phyloP scores from a whole-genome alignment of 2,888 invertebrate species.

The Melanotus villosus region DNA sequence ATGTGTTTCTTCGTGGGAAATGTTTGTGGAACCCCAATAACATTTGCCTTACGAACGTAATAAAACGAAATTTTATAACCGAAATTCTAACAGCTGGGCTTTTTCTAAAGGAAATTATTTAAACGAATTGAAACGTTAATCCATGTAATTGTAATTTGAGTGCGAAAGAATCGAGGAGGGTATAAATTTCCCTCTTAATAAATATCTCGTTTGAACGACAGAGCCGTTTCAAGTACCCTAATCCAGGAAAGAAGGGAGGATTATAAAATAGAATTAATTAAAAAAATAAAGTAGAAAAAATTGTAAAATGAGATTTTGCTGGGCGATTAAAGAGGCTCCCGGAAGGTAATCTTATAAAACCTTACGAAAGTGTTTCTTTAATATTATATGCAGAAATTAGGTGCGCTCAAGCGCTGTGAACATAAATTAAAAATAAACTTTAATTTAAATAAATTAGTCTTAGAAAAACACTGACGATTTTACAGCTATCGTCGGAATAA shows the following conservation, averaged over 20 bases:
- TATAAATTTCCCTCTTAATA: not conserved
- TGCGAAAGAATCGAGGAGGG: not conserved
- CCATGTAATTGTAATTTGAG: not conserved
- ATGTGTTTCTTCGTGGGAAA: not conserved
- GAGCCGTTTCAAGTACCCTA: not conserved
- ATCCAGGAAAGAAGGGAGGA: slow-evolving; percentile 13
- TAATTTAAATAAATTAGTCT: slow-evolving; percentile 41
- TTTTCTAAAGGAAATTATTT: not conserved
- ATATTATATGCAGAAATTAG: slow-evolving; percentile 38
- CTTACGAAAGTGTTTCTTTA: slow-evolving; percentile 36
- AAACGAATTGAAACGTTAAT: not conserved
- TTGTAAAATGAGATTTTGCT: slow-evolving; percentile 20
- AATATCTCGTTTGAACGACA: slow-evolving; percentile 2
- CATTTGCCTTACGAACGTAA: not conserved
- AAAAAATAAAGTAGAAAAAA: slow-evolving; percentile 29
- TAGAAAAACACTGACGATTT: slow-evolving; percentile 20
- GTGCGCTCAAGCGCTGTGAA: slow-evolving; percentile 15
- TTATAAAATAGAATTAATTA: slow-evolving; percentile 23
- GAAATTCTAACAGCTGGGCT: not conserved
- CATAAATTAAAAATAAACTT: slow-evolving; percentile 46
- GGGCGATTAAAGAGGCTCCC: slow-evolving; percentile 22
- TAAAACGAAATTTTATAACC: not conserved
- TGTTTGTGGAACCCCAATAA: not conserved
- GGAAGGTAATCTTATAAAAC: slow-evolving; percentile 29
- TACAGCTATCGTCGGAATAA: not conserved